Evolutionary conservation across 2,113 vertebrate species (phyloP), one percentile per base, ranked within the genome.

Genomic region (Pipra filicauda): DNA sequence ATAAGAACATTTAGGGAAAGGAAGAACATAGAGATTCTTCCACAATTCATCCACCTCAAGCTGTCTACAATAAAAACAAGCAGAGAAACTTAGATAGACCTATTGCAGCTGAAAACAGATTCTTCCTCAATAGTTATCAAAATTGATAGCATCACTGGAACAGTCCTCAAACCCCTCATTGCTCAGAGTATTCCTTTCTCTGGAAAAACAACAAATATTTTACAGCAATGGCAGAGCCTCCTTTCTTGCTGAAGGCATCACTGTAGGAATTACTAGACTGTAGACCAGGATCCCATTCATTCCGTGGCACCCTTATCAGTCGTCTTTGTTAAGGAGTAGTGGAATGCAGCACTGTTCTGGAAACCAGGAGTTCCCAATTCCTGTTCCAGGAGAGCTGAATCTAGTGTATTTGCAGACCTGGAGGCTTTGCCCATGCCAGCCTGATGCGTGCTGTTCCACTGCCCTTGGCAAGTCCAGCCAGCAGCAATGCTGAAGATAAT

Each of bases 351-450:
- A 1, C 20, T 17, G 8, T 31, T 66, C 46, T 30, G 57, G 17
- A 65, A 13, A 8, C 8, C 1, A 1, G 15, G 6, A 1, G 2
- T 44, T 70, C 12, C 18, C 70, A 15, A 15, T 44, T 75, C 23
- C 20, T 55, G 24, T 3, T 13, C 15, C 19, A 30, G 24, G 10
- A 69, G 14, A 73, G 37, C 12, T 12, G 5, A 33, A 79, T 26
- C 19, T 54, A 37, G 5, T 15, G 16, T 22, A 18, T 26, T 33
- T 4, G 1, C 11, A 46, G 37, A 81, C 5, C 6, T 0, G 0
- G 13, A 37, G 31, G 21, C 54, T 35, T 61, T 54, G 7, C 27
- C 23, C 7, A 4, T 18, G 9, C 6, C 51, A 55, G 11, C 20
- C 18, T 43, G 27, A n/a, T 11, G 12, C 6, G 22, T 37, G 24